Evolutionary conservation across 2,797 vertebrate genomes (phyloP), one percentile per base, ranked within the genome.

Genomic region (Liasis olivaceus): DNA sequence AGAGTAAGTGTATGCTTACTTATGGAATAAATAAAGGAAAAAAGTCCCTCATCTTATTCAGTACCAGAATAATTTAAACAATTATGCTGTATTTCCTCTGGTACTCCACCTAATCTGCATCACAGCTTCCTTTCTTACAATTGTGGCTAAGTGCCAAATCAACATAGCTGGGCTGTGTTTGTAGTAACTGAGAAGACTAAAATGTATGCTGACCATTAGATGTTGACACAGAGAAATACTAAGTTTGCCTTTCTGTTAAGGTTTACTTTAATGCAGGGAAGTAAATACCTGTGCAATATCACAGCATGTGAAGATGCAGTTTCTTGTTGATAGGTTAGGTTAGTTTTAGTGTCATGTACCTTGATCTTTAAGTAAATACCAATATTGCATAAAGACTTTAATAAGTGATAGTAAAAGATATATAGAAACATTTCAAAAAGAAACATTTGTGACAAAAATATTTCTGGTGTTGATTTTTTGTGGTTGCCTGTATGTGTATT

Each of bases 61-160:
- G 93, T 87, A 88, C 87, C 60, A 91, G 94, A 95, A 96, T 97
- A 95, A 95, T 93, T 63, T 54, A 86, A 95, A 90, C 95, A 90
- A 93, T 96, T 94, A 90, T 89, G 69, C 26, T 84, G 87, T 91
- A 77, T 94, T 98, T 97, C 94, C 95, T 95, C 86, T 91, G 90
- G 84, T 89, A 90, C 95, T 95, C 94, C 97, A 95, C 96, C 96
- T 95, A 96, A 92, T 64, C 94, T 95, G 93, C 95, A 95, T 96
- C 96, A 97, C 95, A 94, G 96, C 95, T 97, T 96, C 96, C 96
- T 94, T 96, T 97, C 94, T 93, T 2, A 0, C 90, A 51, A 93
- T 96, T 95, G 81, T 96, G 95, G 95, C 94, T 95, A 88, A 95
- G 93, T 95, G 95, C 96, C 95, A 95, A 93, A 87, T 12, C 87